These are phyloP conservation scores for Eupithecia pulchellata DNA, from an alignment of 2,888 invertebrate genomes.

Conservation along the genomic window DNA sequence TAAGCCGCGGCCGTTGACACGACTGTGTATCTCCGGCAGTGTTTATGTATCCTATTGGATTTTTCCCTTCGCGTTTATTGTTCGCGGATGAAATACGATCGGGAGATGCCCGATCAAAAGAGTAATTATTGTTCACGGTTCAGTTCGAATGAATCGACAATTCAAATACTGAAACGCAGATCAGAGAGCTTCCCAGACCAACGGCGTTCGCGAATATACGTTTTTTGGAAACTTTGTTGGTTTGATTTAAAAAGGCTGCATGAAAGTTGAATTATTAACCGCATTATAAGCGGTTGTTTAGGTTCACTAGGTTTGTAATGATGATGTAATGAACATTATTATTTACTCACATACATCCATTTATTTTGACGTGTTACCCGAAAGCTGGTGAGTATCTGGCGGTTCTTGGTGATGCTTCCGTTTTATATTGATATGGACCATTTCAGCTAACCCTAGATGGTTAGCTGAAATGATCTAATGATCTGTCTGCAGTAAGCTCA, in stretches of 20 bases:
- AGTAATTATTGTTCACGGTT: conserved; percentile 11
- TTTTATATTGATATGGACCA: too few species aligned
- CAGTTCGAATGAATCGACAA: neutral
- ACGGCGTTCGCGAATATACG: neutral
- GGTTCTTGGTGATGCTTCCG: too few species aligned
- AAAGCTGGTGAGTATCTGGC: too few species aligned
- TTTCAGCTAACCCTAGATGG: too few species aligned
- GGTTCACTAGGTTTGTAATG: neutral
- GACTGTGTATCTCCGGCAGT: conserved; percentile 66
- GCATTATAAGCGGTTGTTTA: neutral
- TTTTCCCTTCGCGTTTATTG: conserved; percentile 73
- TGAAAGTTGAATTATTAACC: neutral
- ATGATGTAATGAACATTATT: neutral
- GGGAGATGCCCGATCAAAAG: conserved; percentile 45
- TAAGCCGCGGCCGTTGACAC: conserved; percentile 81
- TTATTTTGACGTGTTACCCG: too few species aligned
- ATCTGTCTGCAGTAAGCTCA: too few species aligned
- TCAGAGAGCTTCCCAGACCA: neutral
- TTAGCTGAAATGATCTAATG: too few species aligned
- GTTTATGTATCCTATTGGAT: conserved; percentile 78
- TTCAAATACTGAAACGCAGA: neutral
- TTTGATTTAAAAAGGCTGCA: neutral
- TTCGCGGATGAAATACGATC: conserved; percentile 65
- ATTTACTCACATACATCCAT: too few species aligned
- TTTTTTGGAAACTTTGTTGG: neutral